Evolutionary conservation across 1,140 invertebrate species (phyloP).

Genomic region (Panagrolaimus sp.): DNA sequence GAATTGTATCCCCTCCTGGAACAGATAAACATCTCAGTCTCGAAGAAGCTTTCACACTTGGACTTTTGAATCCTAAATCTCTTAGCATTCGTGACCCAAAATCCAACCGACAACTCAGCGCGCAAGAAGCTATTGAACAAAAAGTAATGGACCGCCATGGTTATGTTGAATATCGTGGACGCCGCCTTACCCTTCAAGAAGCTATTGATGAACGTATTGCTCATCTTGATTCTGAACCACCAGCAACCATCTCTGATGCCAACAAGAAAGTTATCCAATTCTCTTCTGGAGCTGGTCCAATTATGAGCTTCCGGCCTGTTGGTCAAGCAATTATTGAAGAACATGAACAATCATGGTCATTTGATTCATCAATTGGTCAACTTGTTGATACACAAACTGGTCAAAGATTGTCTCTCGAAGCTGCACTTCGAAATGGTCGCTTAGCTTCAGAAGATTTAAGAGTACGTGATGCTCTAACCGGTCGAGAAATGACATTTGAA

Average conservation of each 20-base stretch:
- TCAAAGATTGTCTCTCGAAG: constrained; percentile 67
- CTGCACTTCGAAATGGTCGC: constrained; percentile 65
- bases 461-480: constrained; percentile 70
- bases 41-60: constrained; percentile 70
- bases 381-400: constrained; percentile 63
- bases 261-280: constrained; percentile 57
- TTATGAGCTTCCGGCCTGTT: constrained; percentile 60
- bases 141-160: constrained; percentile 76
- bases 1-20: constrained; percentile 64
- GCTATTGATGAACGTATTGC: constrained; percentile 74
- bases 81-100: constrained; percentile 77
- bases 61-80: constrained; percentile 70
- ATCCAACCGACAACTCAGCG: constrained; percentile 71
- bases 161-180: constrained; percentile 71
- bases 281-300: constrained; percentile 48
- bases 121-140: constrained; percentile 75
- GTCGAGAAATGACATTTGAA: constrained; percentile 66
- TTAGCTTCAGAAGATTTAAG: constrained; percentile 60
- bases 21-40: constrained; percentile 66
- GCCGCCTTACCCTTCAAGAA: constrained; percentile 71
- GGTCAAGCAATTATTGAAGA: constrained; percentile 53
- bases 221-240: constrained; percentile 55
- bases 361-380: constrained; percentile 46
- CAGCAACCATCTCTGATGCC: constrained; percentile 31
- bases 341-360: constrained; percentile 48